Evolutionary conservation across 1,140 invertebrate species (phyloP).

Genomic region (Aphelinus certus): DNA sequence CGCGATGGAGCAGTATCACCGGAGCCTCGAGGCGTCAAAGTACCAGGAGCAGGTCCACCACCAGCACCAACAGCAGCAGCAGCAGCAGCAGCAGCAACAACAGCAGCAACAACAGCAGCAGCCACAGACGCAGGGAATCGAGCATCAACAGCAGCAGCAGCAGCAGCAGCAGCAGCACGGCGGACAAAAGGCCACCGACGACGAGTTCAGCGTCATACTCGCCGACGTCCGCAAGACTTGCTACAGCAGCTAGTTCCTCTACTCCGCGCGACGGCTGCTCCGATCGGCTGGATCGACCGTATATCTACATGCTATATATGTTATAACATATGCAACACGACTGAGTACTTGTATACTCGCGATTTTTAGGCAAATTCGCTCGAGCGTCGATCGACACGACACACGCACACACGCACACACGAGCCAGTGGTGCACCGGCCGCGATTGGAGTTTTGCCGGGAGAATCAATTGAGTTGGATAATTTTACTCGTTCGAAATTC

Average conservation of each 20-base stretch:
- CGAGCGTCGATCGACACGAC: no score
- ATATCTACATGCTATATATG: no score
- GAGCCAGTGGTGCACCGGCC: no score
- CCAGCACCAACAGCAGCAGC: constrained; percentile 47
- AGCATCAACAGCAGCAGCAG: constrained; percentile 35
- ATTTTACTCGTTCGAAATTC: no score
- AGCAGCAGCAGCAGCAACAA: constrained; percentile 58
- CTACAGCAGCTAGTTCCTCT: constrained; percentile 76
- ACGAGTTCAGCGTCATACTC: constrained; percentile 86
- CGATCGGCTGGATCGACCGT: no score
- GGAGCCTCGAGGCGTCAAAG: constrained; percentile 56
- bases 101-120: constrained; percentile 66
- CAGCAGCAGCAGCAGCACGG: neutral
- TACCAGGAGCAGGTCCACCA: constrained; percentile 54
- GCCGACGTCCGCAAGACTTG: constrained; percentile 87
- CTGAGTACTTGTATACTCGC: no score
- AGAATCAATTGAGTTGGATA: no score
- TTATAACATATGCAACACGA: no score
- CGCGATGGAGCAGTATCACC: constrained; percentile 59
- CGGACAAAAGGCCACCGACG: constrained; percentile 71
- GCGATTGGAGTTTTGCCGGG: no score
- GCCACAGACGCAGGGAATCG: constrained; percentile 58
- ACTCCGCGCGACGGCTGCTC: no score
- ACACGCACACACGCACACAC: no score
- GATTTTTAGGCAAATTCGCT: no score